Base-by-base conservation (phyloP, 2,888 invertebrate genomes). In the Cordilura impudica region DNA sequence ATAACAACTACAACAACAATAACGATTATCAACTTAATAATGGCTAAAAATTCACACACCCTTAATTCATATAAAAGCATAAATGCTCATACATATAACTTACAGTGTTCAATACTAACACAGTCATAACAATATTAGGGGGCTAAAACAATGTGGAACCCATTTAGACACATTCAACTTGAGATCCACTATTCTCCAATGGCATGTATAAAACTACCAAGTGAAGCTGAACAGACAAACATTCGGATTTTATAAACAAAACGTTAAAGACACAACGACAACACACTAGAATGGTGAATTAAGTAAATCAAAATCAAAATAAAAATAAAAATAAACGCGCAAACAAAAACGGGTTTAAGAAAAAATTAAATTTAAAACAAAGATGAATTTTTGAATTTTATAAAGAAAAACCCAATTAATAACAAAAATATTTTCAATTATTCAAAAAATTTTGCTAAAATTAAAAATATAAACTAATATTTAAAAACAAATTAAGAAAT, bases 181-280 rank as follows among this genome's bases (percentile, higher is more conserved):
- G 8, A 39, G 12, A 49, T 26, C 23, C 47, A 39, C 47, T 54
- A n/a, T 10, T 19, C 31, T 39, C 47, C 53, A 19, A n/a, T n/a
- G n/a, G 56, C 43, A 61, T 69, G 61, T 73, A 78, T 69, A 78
- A 73, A 66, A 69, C 51, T 43, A 51, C 21, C 19, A 31, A 19
- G 19, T 56, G 16, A 18, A 18, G 31, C 35, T 65, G 63, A 51
- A 21, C 3, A 35, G 31, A 0, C 35, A 43, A 54, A 63, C 78
- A 78, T 58, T 73, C 26, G 49, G 45, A 16, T 21, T 19, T 45
- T n/a, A 61, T 18, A 67, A 29, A 63, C 39, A 58, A 53, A 67
- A 78, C 61, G 39, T 10, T 56, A 58, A 63, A 69, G 73, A 69
- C 73, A 29, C 58, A 14, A 47, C 18, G 65, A 26, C 7, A 21